Conservation (phyloP, 2,888 invertebrate genomes). For the Melanargia galathea region DNA sequence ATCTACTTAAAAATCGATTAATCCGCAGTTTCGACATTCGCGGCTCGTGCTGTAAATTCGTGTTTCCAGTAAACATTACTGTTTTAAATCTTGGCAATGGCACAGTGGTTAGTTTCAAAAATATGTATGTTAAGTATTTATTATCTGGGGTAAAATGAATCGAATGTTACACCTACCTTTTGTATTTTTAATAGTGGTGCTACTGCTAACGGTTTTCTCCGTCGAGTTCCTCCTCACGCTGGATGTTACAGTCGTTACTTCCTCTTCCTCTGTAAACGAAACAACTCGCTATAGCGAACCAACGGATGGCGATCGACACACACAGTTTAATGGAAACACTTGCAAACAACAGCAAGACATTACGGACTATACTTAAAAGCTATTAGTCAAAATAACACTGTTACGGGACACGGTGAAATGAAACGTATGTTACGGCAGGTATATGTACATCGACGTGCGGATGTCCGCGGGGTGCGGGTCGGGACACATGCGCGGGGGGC, state of each 20-base stretch:
- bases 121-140: too few relatives aligned
- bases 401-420: conserved; percentile 70
- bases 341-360: conserved; percentile 72
- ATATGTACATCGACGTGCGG: conserved; percentile 65
- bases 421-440: conserved; percentile 63
- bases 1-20: too few relatives aligned
- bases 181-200: conserved; percentile 82
- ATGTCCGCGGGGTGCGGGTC: conserved; percentile 39
- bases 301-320: neutral
- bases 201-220: conserved; percentile 82
- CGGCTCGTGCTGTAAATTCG: too few relatives aligned
- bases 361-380: conserved; percentile 70
- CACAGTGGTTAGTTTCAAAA: too few relatives aligned
- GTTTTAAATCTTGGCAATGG: too few relatives aligned
- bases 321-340: conserved; percentile 48
- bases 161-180: conserved; percentile 67
- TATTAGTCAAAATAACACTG: conserved; percentile 79
- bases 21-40: too few relatives aligned
- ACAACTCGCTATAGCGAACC: neutral
- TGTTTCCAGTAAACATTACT: too few relatives aligned
- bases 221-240: conserved; percentile 78
- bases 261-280: conserved; percentile 71
- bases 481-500: conserved; percentile 44
- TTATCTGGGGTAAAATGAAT: too few relatives aligned
- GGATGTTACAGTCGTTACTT: conserved; percentile 75